Evolutionary conservation across 2,888 invertebrate species (phyloP), one percentile per base, ranked within the genome.

Genomic region (Ligdia adustata): DNA sequence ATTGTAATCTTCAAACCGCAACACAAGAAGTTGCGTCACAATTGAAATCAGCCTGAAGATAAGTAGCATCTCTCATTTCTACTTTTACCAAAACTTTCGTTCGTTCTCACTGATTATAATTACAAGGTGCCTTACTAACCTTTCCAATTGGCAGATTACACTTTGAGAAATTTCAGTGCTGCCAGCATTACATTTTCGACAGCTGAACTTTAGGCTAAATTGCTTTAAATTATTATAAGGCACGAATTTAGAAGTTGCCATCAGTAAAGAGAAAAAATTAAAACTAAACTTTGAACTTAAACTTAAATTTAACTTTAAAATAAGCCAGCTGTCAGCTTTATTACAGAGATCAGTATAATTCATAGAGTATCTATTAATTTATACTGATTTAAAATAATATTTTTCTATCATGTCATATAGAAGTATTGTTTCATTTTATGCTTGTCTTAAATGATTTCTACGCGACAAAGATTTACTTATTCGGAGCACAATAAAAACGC

Each of bases 81-180:
- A 77, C 80, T 83, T 84, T 83, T 82, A 82, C 80, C 75, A 69
- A 66, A 77, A 79, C 80, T 83, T 81, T 82, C 79, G 62, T 69
- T 73, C 52, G 57, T 60, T 51, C 61, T 54, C 47, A 35, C 52
- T 52, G 54, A 56, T 52, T 55, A 61, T 65, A 66, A 66, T 69
- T 67, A 57, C 59, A 61, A 62, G 54, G 57, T 64, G 57, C 55
- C 64, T 62, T 59, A 65, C 52, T 53, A 43, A 52, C 46, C 55
- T 53, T 40, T 45, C 50, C 26, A 55, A 57, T 49, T 15, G 22
- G 37, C 28, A 51, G 47, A 52, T 56, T 47, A 18, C 22, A 50
- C 40, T 54, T 47, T 44, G 53, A 45, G 45, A 53, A 42, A 27
- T 18, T 15, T 11, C 43, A 27, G 13, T 38, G 9, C 31, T 47